Evolutionary conservation across 2,113 vertebrate genomes (phyloP).

Genomic region (Garra rufa): DNA sequence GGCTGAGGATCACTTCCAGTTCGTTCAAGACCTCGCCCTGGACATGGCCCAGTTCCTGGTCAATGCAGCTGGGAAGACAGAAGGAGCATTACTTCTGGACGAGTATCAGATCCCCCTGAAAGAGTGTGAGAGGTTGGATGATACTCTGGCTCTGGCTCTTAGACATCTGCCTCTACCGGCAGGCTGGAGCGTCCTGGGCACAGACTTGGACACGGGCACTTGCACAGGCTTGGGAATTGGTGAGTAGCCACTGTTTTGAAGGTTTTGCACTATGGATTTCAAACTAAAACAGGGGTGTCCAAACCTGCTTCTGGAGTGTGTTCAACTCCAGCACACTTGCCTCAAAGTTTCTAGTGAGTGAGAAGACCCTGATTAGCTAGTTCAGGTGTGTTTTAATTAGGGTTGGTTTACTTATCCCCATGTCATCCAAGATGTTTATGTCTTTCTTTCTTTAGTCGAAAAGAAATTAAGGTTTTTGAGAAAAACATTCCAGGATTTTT

Average conservation of each 20-base stretch:
- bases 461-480: too few species aligned
- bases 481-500: too few species aligned
- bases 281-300: neutral
- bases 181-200: conserved; percentile 80
- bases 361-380: too few species aligned
- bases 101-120: conserved; percentile 74
- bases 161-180: conserved; percentile 79
- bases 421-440: too few species aligned
- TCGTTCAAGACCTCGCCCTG: conserved; percentile 84
- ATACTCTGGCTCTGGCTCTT: conserved; percentile 82
- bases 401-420: too few species aligned
- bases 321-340: neutral
- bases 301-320: neutral
- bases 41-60: conserved; percentile 86
- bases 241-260: neutral
- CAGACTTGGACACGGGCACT: conserved; percentile 51
- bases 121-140: conserved; percentile 81
- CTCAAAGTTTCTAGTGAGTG: too few species aligned
- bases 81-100: conserved; percentile 82
- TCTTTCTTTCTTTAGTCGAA: too few species aligned
- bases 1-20: conserved; percentile 83
- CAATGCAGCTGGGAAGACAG: conserved; percentile 76
- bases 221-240: conserved; percentile 14
- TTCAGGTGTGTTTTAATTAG: too few species aligned
- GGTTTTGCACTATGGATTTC: neutral